Evolutionary conservation across 2,113 vertebrate genomes (phyloP).

Genomic region (Fulica atra): DNA sequence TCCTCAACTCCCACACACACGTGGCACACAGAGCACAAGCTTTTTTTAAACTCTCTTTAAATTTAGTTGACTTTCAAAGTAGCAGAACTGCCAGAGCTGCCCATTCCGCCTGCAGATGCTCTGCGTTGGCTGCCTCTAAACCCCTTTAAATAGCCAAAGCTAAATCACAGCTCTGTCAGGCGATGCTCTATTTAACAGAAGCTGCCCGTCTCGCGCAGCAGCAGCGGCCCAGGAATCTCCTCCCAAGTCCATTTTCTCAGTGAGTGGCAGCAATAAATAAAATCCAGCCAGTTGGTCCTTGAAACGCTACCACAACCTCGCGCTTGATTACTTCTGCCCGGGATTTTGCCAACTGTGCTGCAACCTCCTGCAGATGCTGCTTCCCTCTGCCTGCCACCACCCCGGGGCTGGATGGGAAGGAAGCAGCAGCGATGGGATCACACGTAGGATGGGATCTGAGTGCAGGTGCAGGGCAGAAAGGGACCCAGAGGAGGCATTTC

Average conservation of each 20-base stretch:
- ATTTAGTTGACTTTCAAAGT: slow-evolving; percentile 14
- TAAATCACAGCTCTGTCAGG: slow-evolving; percentile 64
- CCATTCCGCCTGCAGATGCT: slow-evolving; percentile 52
- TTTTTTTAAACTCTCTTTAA: neutral
- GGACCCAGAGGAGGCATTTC: neutral
- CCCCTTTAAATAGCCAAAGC: slow-evolving; percentile 30
- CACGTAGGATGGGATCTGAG: fast-evolving
- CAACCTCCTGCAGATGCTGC: neutral
- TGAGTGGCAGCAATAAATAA: slow-evolving; percentile 60
- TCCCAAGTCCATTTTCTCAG: slow-evolving; percentile 56
- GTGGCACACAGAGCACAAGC: neutral
- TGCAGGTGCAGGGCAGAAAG: neutral
- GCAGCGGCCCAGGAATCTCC: slow-evolving; percentile 23
- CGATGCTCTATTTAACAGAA: slow-evolving; percentile 64
- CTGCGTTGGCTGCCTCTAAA: slow-evolving; percentile 32
- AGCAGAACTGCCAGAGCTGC: neutral
- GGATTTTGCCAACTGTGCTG: slow-evolving; percentile 24
- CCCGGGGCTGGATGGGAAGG: fast-evolving
- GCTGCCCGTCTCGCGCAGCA: neutral
- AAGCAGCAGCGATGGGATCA: neutral
- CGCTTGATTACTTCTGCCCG: slow-evolving; percentile 5
- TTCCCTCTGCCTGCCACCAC: neutral
- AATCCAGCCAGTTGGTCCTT: slow-evolving; percentile 49
- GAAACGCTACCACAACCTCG: neutral
- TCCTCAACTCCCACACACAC: neutral